These are phyloP conservation scores for Cenopis cana DNA, from an alignment of 2,888 invertebrate genomes.

Conservation along the genomic window DNA sequence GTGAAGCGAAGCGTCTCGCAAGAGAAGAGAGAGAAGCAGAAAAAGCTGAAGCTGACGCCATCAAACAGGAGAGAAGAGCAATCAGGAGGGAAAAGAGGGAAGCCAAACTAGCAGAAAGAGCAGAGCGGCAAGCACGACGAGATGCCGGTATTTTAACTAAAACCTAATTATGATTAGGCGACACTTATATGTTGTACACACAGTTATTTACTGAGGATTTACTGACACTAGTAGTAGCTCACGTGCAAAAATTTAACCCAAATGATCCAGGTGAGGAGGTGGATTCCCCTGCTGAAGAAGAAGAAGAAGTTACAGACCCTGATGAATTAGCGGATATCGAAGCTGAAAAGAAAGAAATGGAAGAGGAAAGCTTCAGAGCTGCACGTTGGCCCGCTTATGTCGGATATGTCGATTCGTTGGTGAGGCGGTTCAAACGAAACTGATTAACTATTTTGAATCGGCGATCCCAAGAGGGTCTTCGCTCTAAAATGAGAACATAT, in stretches of 20 bases:
- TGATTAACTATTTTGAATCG: neutral
- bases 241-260: neutral
- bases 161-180: neutral
- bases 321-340: conserved; percentile 77
- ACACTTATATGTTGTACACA: neutral
- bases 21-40: conserved; percentile 62
- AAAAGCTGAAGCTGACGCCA: conserved; percentile 61
- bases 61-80: conserved; percentile 69
- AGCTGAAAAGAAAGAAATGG: conserved; percentile 72
- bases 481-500: neutral
- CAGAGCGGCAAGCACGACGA: conserved; percentile 64
- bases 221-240: neutral
- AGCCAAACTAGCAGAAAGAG: conserved; percentile 62
- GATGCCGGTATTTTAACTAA: conserved; percentile 61
- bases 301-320: conserved; percentile 67
- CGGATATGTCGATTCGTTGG: conserved; percentile 75
- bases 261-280: conserved; percentile 67
- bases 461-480: neutral
- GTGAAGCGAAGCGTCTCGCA: conserved; percentile 62
- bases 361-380: conserved; percentile 69
- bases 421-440: conserved; percentile 49
- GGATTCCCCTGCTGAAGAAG: conserved; percentile 74
- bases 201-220: too few relatives aligned
- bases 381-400: conserved; percentile 82
- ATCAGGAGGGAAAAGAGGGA: conserved; percentile 68